Evolutionary conservation across 1,140 invertebrate species (phyloP), one percentile per base, ranked within the genome.

Genomic region (Hyposmocoma kahamanoa): DNA sequence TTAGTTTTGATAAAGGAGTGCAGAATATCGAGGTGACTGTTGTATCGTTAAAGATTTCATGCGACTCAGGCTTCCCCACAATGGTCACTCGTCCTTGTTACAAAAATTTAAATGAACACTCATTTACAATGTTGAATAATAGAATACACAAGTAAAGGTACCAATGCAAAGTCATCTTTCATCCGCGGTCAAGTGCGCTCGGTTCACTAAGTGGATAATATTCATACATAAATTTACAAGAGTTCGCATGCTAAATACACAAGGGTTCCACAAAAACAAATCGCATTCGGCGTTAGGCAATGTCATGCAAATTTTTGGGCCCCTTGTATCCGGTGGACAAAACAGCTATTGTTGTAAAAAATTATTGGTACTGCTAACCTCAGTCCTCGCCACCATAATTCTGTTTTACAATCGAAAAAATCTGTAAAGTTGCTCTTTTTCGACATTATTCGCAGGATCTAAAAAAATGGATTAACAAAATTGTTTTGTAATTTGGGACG

Each of bases 281-380:
- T 72, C 67, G 62, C 39, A 53, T 77, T 72, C 64, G 57, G 53
- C 65, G 55, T 67, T 64, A 64, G 56, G 60, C 69, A 74, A 72
- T 72, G 71, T 76, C 69, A 80, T 82, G 76, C 67, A 83, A 83
- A 83, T 80, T 78, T 70, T 56, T 53, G 66, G 53, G 44, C 51
- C 62, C 59, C 59, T 61, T 55, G 59, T 67, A 58, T 67, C 62
- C 62, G 61, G 47, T 53, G 51, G 61, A 71, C 62, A 72, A 62
- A 69, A 74, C 56, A 67, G 56, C 64, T 62, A 75, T 80, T 80
- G 76, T 78, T 74, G 64, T 65, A 72, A 76, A 78, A 78, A n/a
- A 75, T 74, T 78, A 80, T 80, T 83, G 72, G 63, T 67, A 61
- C 59, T 53, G 10, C 54, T 66, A 56, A 59, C 59, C 63, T 72